A percentile compares a stretch with the other conserved stretches of the same genome.
These are phyloP conservation scores for Cephus rjabovi DNA, from an alignment of 2,888 invertebrate genomes.

Conservation along the genomic window DNA sequence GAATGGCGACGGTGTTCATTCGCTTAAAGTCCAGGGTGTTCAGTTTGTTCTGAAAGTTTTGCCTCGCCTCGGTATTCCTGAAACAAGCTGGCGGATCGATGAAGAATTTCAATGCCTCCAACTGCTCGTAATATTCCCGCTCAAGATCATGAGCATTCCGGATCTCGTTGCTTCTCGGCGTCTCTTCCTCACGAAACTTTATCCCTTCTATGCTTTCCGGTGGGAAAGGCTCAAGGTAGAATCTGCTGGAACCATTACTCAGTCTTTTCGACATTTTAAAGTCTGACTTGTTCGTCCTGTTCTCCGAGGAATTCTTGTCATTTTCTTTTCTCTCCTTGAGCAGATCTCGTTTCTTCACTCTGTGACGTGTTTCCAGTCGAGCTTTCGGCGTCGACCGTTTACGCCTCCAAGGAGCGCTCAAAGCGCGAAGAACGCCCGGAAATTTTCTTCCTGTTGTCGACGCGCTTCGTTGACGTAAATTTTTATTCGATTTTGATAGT, in stretches of 20 bases:
- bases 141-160: conserved; percentile 27
- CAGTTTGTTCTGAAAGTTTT: conserved; percentile 48
- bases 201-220: conserved; percentile 9
- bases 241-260: conserved; percentile 19
- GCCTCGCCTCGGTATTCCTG: conserved; percentile 38
- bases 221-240: conserved; percentile 18
- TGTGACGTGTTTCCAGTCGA: conserved; percentile 33
- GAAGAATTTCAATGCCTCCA: conserved; percentile 51
- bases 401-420: conserved; percentile 39
- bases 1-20: conserved; percentile 59
- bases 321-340: conserved; percentile 19
- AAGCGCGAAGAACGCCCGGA: conserved; percentile 37
- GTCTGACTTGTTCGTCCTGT: not conserved
- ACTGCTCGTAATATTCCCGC: conserved; percentile 48
- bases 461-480: conserved; percentile 25
- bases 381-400: conserved; percentile 24
- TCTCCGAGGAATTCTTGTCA: conserved; percentile 1
- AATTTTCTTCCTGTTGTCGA: conserved; percentile 29
- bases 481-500: conserved; percentile 26
- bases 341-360: conserved; percentile 36
- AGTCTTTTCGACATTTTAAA: conserved; percentile 2
- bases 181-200: conserved; percentile 19
- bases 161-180: conserved; percentile 11
- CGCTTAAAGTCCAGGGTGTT: conserved; percentile 54
- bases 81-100: conserved; percentile 50